Base-by-base conservation (phyloP, 2,888 invertebrate genomes). In the Trissolcus japonicus region DNA sequence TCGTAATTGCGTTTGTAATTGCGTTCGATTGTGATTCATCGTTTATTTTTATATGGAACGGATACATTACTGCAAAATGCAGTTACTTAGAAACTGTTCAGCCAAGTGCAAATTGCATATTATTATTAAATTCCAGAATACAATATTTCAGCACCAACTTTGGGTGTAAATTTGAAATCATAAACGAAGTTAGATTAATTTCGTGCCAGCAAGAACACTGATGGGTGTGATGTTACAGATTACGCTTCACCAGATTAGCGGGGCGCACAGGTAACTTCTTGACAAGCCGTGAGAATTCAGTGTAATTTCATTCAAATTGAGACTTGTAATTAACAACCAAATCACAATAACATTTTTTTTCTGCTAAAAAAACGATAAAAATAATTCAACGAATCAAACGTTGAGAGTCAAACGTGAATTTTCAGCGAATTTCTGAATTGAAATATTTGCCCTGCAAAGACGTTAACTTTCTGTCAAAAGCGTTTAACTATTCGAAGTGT, bases 131-230 rank as follows among this genome's bases (percentile, higher is more conserved):
- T 69, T 50, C 17, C 9, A 56, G 55, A n/a, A 41, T 55, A 40
- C 55, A 41, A 46, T 56, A 61, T 61, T 54, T n/a, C 50, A 56
- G 46, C 46, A 25, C 50, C 21, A 61, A 61, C 2, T 55, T 61
- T 7, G 48, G 21, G 40, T 41, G 29, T 62, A 71, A 62, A 71
- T 71, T 56, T 57, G 41, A 51, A 57, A 71, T 56, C 43, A 62
- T 51, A 57, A 56, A 57, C 50, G 61, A 71, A 62, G 62, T 71
- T 71, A 71, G 43, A 71, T 71, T 71, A 71, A 71, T 71, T 71
- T 71, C 48, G 48, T 61, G 55, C 19, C 46, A 17, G 41, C 56
- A 61, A 61, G 56, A 71, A 62, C 61, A n/a, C 14, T 51, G 56
- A 61, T 61, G 25, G 55, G 35, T 35, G 48, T 56, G 61, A 67